Base-by-base conservation (phyloP, 2,888 invertebrate genomes). In the Lepidocyrtoides sp. region DNA sequence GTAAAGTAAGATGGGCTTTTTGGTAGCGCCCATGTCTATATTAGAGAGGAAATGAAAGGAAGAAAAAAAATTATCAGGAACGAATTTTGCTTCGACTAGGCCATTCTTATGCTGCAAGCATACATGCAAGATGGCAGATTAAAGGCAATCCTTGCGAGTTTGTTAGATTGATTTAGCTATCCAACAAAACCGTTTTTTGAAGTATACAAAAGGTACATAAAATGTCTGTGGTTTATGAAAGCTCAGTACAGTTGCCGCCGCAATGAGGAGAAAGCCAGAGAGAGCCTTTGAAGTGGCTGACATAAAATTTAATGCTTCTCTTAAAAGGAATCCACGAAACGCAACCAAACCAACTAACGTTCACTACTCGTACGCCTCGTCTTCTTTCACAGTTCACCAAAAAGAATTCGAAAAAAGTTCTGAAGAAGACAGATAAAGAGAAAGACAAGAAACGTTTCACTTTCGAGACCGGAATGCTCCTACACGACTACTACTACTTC, bases 211-310 rank as follows among this genome's bases (percentile, higher is more conserved):
- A 82, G 17, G 82, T 82, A 63, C 63, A 82, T 82, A n/a, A 63
- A 63, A 63, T 63, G 66, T 66, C 63, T 82, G 66, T 63, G 82
- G 82, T 82, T 82, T 66, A 79, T 66, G 66, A 82, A 82, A 63
- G 48, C 41, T 66, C 23, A 32, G 12, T 60, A 10, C n/a, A 14
- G 63, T 26, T 32, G 81, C 23, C 4, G 81, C 77, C 29, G 12
- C 48, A 7, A 10, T 51, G 7, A 48, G n/a, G 4, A 36, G n/a
- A n/a, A n/a, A n/a, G n/a, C n/a, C n/a, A 44, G 10, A 32, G 23
- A 81, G 66, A 66, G 63, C 48, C 32, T 86, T 86, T 86, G 86
- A 86, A 87, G 77, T 87, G 63, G 87, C 87, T 87, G 63, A 66
- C 77, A 66, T 44, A 87, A 79, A 87, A 87, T 79, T 77, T 87